phyloP scores from a whole-genome alignment of 2,797 vertebrate species.

The Odontamblyopus rebecca region DNA sequence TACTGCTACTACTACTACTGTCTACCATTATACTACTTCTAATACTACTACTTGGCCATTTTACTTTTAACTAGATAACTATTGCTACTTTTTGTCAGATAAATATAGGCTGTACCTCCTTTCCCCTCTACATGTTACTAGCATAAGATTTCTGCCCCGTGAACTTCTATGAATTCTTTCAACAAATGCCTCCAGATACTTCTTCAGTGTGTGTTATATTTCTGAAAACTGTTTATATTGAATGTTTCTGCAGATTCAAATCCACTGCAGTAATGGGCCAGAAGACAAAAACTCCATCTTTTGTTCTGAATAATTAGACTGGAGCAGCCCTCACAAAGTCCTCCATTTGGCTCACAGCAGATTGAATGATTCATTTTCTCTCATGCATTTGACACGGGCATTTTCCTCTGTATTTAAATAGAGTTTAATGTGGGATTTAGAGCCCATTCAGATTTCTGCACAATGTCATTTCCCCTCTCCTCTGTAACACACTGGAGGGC shows the following conservation, averaged over 20 bases:
- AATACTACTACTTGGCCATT: no score
- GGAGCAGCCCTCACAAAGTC: conserved; percentile 51
- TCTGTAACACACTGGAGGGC: conserved; percentile 6
- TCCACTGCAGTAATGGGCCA: conserved; percentile 64
- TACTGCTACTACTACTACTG: background rate
- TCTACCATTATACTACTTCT: background rate
- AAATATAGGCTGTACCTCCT: background rate
- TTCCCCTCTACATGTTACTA: background rate
- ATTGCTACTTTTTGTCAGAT: background rate
- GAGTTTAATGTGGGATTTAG: conserved; percentile 59
- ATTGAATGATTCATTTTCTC: conserved; percentile 64
- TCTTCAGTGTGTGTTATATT: conserved; percentile 47
- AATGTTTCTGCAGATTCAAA: conserved; percentile 65
- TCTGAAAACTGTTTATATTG: conserved; percentile 61
- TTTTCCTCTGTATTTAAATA: conserved; percentile 56
- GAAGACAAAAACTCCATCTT: conserved; percentile 70
- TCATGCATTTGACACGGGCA: conserved; percentile 53
- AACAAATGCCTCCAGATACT: conserved; percentile 22
- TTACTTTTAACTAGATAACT: no score
- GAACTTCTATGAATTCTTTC: conserved; percentile 30
- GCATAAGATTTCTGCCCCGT: conserved; percentile 29
- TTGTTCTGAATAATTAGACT: conserved; percentile 71
- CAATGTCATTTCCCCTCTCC: conserved; percentile 26
- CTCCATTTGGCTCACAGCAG: conserved; percentile 62
- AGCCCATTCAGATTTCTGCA: conserved; percentile 47